These are phyloP conservation scores for Mormoops blainvillei DNA, from an alignment of 2,113 vertebrate genomes.

Conservation along the genomic window DNA sequence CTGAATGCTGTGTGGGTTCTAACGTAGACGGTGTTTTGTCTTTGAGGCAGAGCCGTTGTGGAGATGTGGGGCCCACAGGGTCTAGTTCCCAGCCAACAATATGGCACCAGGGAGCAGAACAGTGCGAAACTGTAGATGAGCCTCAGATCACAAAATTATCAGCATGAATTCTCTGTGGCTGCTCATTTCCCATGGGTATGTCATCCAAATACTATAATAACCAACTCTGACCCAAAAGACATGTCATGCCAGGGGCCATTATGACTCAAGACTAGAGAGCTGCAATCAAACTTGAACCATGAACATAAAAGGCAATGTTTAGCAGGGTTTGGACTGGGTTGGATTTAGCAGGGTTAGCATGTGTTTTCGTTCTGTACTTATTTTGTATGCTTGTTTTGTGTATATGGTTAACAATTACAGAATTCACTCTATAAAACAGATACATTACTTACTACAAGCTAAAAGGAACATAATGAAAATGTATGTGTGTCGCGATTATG, in stretches of 20 bases:
- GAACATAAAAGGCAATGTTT: neutral
- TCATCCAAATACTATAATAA: neutral
- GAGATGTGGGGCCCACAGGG: accelerated
- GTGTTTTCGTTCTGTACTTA: neutral
- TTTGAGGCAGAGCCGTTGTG: accelerated
- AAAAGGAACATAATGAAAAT: neutral
- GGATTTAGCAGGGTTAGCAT: too few relatives aligned
- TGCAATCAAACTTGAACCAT: neutral
- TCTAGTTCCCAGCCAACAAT: neutral
- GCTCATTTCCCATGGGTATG: accelerated
- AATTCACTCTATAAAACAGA: neutral
- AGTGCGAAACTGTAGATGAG: accelerated
- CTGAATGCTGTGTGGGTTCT: neutral
- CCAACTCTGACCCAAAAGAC: neutral
- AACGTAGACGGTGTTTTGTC: neutral
- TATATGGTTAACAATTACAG: neutral
- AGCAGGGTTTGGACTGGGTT: neutral
- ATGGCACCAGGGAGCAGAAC: neutral
- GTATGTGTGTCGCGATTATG: neutral
- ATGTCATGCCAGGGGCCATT: neutral
- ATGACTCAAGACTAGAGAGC: neutral
- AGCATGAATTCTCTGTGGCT: neutral
- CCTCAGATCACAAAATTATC: neutral
- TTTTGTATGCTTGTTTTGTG: neutral
- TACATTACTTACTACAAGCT: neutral